Conservation (phyloP, 2,888 invertebrate genomes). For the Ecliptopera silaceata region DNA sequence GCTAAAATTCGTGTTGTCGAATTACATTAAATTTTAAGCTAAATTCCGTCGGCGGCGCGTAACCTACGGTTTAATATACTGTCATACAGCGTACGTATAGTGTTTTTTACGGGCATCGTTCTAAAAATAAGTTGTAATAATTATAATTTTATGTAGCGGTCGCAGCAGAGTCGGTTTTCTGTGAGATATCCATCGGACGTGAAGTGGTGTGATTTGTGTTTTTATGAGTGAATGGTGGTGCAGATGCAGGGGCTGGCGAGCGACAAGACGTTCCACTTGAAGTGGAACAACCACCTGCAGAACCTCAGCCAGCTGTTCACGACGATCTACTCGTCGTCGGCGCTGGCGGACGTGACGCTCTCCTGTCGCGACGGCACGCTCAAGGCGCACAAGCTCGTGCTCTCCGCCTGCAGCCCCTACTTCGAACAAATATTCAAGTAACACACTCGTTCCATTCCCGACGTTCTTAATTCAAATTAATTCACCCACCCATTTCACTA, state of each 20-base stretch:
- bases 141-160: conserved; percentile 84
- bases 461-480: conserved; percentile 36
- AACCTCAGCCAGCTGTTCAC: conserved; percentile 88
- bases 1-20: conserved; percentile 62
- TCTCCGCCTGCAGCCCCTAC: conserved; percentile 90
- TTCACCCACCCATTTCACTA: conserved; percentile 19
- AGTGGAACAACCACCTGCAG: conserved; percentile 89
- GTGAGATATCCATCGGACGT: conserved; percentile 71
- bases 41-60: conserved; percentile 81
- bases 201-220: conserved; percentile 71
- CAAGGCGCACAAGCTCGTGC: conserved; percentile 87
- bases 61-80: conserved; percentile 81
- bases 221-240: conserved; percentile 70
- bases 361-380: conserved; percentile 88
- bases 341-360: conserved; percentile 87
- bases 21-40: conserved; percentile 75
- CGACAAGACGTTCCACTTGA: conserved; percentile 86
- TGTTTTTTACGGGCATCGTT: conserved; percentile 84
- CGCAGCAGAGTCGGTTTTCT: conserved; percentile 78
- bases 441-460: conserved; percentile 40
- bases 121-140: conserved; percentile 84
- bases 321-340: conserved; percentile 86
- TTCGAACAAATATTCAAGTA: conserved; percentile 88
- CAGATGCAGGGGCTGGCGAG: conserved; percentile 84
- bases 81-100: conserved; percentile 83